Percentiles rank a stretch among this genome's conserved stretches.
Evolutionary conservation across 37 sponge, comb jelly and placozoan species (phyloP).

Genomic region (Aphrocallistes beatrix): DNA sequence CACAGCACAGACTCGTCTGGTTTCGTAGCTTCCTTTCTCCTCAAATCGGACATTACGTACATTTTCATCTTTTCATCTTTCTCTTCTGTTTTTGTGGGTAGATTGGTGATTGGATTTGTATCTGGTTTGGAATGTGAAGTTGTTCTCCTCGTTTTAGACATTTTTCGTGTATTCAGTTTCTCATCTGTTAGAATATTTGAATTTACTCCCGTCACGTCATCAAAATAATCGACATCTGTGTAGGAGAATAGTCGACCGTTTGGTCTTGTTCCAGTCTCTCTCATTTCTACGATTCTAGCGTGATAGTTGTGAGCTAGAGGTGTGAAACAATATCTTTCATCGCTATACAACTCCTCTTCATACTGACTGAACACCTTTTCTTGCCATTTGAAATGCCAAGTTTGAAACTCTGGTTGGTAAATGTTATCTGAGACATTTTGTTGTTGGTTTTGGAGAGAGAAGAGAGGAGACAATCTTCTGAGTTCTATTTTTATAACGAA

Average conservation of each 20-base stretch:
- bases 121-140: not conserved
- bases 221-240: not conserved
- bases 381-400: constrained; percentile 5
- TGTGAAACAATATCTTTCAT: not conserved
- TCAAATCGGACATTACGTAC: not conserved
- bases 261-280: not conserved
- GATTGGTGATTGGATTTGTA: not conserved
- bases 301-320: not conserved
- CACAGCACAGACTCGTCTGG: not conserved
- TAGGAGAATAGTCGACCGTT: not conserved
- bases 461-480: not conserved
- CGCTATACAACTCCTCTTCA: constrained; percentile 2
- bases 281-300: not conserved
- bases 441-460: not conserved
- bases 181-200: not conserved
- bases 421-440: not conserved
- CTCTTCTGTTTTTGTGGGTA: not conserved
- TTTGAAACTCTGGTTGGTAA: not conserved
- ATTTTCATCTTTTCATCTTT: not conserved
- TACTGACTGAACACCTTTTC: not conserved
- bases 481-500: not conserved
- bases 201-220: not conserved
- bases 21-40: not conserved
- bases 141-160: not conserved
- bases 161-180: not conserved